These are phyloP conservation scores for Meandrina meandrites DNA, from an alignment of 92 coral and sea anemone species.

Conservation along the genomic window DNA sequence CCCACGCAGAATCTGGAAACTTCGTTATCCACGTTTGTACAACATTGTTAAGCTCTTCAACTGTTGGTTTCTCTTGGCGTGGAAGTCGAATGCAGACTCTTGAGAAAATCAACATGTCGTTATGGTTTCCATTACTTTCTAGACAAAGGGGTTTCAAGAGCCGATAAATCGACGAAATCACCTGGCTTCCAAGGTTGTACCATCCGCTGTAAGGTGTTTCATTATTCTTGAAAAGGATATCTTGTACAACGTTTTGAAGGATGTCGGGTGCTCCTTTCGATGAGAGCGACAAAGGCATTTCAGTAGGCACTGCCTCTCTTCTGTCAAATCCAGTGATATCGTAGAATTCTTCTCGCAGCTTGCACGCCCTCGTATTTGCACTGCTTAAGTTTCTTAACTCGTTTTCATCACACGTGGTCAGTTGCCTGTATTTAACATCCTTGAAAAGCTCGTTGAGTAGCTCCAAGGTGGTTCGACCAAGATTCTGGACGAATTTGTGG, in stretches of 20 bases:
- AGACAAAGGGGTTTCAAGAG: slow-evolving; percentile 33
- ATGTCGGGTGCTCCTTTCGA: slow-evolving; percentile 15
- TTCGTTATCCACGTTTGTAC: slow-evolving; percentile 40
- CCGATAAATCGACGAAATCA: slow-evolving; percentile 23
- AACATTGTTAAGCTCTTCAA: slow-evolving; percentile 36
- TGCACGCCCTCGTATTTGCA: slow-evolving; percentile 58
- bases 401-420: slow-evolving; percentile 36
- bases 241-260: slow-evolving; percentile 53
- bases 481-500: slow-evolving; percentile 39
- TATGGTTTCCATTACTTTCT: slow-evolving; percentile 34
- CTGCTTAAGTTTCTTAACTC: slow-evolving; percentile 42
- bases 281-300: background rate
- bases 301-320: slow-evolving; percentile 36
- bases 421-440: slow-evolving; percentile 44
- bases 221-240: slow-evolving; percentile 44
- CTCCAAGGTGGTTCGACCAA: slow-evolving; percentile 31
- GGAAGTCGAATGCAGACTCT: slow-evolving; percentile 55
- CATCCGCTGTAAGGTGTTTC: slow-evolving; percentile 65
- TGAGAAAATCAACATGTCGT: slow-evolving; percentile 56
- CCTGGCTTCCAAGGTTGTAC: slow-evolving; percentile 20
- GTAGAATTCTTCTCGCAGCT: slow-evolving; percentile 58
- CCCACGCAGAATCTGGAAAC: slow-evolving; percentile 59
- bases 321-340: slow-evolving; percentile 56
- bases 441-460: slow-evolving; percentile 52
- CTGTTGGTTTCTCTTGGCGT: slow-evolving; percentile 27